Evolutionary conservation across 2,797 vertebrate genomes (phyloP).

Genomic region (Discoglossus pictus): DNA sequence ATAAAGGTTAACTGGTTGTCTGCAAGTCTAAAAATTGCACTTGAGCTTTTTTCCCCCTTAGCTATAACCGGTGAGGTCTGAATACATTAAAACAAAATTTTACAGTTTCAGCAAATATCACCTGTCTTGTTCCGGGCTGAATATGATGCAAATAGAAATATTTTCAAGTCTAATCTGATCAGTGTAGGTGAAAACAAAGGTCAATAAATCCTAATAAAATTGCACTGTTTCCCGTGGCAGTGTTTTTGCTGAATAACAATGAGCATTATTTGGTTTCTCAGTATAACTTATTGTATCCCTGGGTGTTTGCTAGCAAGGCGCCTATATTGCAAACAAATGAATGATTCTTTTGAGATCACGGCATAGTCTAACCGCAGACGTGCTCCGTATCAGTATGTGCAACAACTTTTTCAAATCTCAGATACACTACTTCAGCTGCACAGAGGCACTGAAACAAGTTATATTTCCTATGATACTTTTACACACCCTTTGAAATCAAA

Average conservation of each 20-base stretch:
- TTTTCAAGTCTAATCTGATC: constrained; percentile 32
- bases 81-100: constrained; percentile 41
- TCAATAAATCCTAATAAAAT: constrained; percentile 23
- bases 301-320: neutral
- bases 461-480: constrained; percentile 19
- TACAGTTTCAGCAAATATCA: constrained; percentile 31
- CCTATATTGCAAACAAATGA: neutral
- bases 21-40: constrained; percentile 16
- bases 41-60: neutral
- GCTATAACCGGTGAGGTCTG: constrained; percentile 9
- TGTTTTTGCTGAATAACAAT: constrained; percentile 13
- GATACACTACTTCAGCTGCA: constrained; percentile 6
- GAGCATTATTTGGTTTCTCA: neutral
- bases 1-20: constrained; percentile 32
- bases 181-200: constrained; percentile 42
- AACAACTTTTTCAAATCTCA: neutral
- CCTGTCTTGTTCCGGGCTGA: constrained; percentile 6
- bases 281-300: neutral
- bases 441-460: constrained; percentile 18
- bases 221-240: neutral
- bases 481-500: constrained; percentile 27
- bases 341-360: neutral
- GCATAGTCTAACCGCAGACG: no score
- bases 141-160: constrained; percentile 34
- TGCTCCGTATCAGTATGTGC: neutral